Conservation (phyloP, 2,888 invertebrate genomes). For the Lithosia quadra region DNA sequence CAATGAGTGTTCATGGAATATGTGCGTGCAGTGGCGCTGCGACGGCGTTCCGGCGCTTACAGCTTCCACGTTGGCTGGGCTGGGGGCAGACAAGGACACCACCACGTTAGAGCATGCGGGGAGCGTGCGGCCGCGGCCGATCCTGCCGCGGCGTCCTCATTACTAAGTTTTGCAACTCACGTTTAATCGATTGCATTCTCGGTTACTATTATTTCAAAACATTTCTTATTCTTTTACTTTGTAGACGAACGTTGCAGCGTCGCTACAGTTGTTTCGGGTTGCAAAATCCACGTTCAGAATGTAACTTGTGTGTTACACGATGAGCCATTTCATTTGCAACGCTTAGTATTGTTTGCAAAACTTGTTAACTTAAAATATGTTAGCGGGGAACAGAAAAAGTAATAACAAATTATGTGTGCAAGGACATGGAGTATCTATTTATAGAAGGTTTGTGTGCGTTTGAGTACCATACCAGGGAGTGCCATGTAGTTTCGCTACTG, state of each 20-base stretch:
- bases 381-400: constrained; percentile 64
- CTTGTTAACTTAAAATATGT: constrained; percentile 61
- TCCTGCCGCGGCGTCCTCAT: constrained; percentile 36
- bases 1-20: constrained; percentile 87
- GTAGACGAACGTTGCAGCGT: not conserved
- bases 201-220: constrained; percentile 25
- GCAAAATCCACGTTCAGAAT: constrained; percentile 21
- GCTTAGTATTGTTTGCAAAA: constrained; percentile 77
- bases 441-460: constrained; percentile 24
- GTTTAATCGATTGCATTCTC: constrained; percentile 23
- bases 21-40: constrained; percentile 82
- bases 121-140: constrained; percentile 41
- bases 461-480: constrained; percentile 34
- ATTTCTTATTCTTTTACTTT: constrained; percentile 12
- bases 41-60: constrained; percentile 78
- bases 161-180: constrained; percentile 48
- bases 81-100: constrained; percentile 79
- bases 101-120: constrained; percentile 83
- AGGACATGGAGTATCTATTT: constrained; percentile 40
- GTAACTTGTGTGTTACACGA: constrained; percentile 30
- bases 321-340: constrained; percentile 45
- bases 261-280: constrained; percentile 24
- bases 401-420: constrained; percentile 42
- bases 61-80: constrained; percentile 83
- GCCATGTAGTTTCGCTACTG: constrained; percentile 50